phyloP scores from a whole-genome alignment of 2,888 invertebrate species.

The Sphinx pinastri region DNA sequence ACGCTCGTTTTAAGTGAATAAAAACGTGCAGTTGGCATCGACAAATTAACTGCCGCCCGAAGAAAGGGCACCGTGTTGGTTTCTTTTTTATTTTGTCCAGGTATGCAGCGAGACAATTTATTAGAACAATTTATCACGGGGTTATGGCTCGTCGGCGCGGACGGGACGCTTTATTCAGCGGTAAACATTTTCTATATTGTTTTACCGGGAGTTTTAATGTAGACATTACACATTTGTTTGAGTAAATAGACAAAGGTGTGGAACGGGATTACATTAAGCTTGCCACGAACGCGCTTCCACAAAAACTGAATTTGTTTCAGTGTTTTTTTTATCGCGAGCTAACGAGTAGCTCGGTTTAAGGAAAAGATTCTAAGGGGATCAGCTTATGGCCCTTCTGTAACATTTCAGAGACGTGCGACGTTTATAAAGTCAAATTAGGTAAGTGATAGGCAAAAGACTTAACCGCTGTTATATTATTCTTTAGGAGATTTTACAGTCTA shows the following conservation, averaged over 20 bases:
- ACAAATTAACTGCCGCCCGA: constrained; percentile 51
- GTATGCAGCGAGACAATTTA: constrained; percentile 44
- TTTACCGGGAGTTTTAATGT: constrained; percentile 24
- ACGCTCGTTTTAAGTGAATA: constrained; percentile 34
- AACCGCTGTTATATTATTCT: no score
- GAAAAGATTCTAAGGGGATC: no score
- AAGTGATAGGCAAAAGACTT: no score
- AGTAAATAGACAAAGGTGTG: constrained; percentile 4
- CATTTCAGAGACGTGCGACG: no score
- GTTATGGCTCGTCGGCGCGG: constrained; percentile 28
- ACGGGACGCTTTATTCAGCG: constrained; percentile 8
- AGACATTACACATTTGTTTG: neutral
- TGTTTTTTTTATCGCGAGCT: no score
- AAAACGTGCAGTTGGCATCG: constrained; percentile 46
- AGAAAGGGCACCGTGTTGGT: constrained; percentile 39
- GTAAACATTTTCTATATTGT: constrained; percentile 26
- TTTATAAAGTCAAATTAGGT: no score
- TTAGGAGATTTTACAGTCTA: no score
- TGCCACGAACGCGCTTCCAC: neutral
- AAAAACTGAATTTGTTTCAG: neutral
- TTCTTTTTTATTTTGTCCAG: constrained; percentile 39
- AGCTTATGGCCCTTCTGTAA: no score
- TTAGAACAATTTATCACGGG: constrained; percentile 42
- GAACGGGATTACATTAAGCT: neutral
- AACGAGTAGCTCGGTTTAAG: no score